A percentile compares a stretch with the other conserved stretches of the same genome.
phyloP scores from a whole-genome alignment of 2,797 vertebrate species.

The Parauchenoglanis ngamensis region DNA sequence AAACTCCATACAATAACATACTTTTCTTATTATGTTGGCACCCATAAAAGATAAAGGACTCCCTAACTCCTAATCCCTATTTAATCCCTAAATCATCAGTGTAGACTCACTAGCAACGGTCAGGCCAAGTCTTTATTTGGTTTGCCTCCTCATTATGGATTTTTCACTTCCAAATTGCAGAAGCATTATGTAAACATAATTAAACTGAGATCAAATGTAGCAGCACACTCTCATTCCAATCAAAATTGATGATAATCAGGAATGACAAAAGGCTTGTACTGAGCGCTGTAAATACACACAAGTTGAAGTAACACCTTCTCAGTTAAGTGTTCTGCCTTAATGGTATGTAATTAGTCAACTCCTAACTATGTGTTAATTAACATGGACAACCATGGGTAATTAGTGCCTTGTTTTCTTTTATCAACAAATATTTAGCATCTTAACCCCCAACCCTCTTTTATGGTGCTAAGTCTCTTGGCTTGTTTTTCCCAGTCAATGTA shows the following conservation, averaged over 20 bases:
- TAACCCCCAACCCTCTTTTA: slow-evolving; percentile 42
- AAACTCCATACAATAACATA: neutral
- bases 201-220: slow-evolving; percentile 53
- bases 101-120: neutral
- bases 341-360: slow-evolving; percentile 59
- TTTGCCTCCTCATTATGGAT: neutral
- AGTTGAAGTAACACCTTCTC: slow-evolving; percentile 50
- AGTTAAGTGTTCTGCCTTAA: slow-evolving; percentile 43
- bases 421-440: slow-evolving; percentile 50
- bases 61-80: neutral
- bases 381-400: slow-evolving; percentile 54
- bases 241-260: slow-evolving; percentile 50
- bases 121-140: neutral
- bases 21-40: neutral
- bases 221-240: slow-evolving; percentile 36
- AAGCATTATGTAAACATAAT: slow-evolving; percentile 57
- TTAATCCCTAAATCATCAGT: slow-evolving; percentile 8
- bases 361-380: slow-evolving; percentile 58
- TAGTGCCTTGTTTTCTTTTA: slow-evolving; percentile 51
- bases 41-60: neutral
- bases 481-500: slow-evolving; percentile 48
- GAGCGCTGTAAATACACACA: slow-evolving; percentile 43
- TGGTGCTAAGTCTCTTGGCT: slow-evolving; percentile 34
- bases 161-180: slow-evolving; percentile 1
- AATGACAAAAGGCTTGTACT: slow-evolving; percentile 35